phyloP scores from a whole-genome alignment of 2,113 vertebrate species.

The Ameiurus melas region DNA sequence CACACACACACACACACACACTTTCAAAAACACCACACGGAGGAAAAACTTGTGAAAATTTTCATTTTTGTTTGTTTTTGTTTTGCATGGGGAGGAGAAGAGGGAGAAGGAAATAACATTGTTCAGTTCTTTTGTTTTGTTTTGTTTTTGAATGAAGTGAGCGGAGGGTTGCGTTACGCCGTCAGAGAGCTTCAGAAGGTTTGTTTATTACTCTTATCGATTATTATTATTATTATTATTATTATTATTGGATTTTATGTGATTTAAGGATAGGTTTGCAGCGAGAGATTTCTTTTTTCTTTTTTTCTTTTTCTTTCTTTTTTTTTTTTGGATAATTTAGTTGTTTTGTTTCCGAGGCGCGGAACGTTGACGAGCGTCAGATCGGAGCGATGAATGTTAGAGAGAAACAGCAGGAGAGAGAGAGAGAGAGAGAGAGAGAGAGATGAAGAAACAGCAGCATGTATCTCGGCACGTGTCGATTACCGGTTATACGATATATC shows the following conservation, averaged over 20 bases:
- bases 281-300: constrained; percentile 47
- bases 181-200: constrained; percentile 70
- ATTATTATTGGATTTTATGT: constrained; percentile 73
- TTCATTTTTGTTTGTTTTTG: constrained; percentile 59
- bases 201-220: constrained; percentile 69
- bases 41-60: constrained; percentile 70
- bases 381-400: constrained; percentile 55
- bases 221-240: constrained; percentile 69
- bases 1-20: constrained; percentile 32
- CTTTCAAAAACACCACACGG: constrained; percentile 64
- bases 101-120: constrained; percentile 58
- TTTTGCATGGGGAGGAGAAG: constrained; percentile 74
- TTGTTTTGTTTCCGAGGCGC: constrained; percentile 49
- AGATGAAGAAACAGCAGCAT: constrained; percentile 23
- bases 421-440: constrained; percentile 17
- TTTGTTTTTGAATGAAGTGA: constrained; percentile 57
- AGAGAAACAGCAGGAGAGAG: constrained; percentile 43
- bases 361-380: constrained; percentile 37
- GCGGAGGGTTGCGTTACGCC: constrained; percentile 50
- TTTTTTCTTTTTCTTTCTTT: constrained; percentile 57
- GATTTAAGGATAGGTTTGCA: constrained; percentile 70
- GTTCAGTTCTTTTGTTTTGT: constrained; percentile 67
- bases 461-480: neutral
- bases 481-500: constrained; percentile 17
- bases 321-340: constrained; percentile 67